Percentiles rank a stretch among this genome's conserved stretches.
These are phyloP conservation scores for Falco punctatus DNA, from an alignment of 2,113 vertebrate genomes.

Conservation along the genomic window DNA sequence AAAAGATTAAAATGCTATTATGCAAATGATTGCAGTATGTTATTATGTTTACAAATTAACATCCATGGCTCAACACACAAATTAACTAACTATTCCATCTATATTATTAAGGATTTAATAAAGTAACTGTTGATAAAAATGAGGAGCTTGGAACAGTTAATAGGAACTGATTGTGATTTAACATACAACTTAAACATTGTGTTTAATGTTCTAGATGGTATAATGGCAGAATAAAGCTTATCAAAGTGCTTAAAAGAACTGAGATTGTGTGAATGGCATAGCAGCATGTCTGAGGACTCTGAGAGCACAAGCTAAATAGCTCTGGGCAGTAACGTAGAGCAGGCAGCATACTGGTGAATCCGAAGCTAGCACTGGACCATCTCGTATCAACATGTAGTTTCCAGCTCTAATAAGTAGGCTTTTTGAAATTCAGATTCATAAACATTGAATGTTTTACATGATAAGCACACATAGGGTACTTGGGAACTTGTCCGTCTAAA, in stretches of 20 bases:
- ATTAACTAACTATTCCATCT: conserved; percentile 86
- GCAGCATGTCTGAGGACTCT: not conserved
- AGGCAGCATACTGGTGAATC: not conserved
- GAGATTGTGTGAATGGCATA: not conserved
- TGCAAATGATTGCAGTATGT: conserved; percentile 87
- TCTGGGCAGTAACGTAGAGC: not conserved
- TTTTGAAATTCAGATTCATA: conserved; percentile 63
- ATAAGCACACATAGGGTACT: not conserved
- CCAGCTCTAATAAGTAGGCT: conserved; percentile 8
- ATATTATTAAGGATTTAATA: conserved; percentile 86
- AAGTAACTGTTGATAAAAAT: conserved; percentile 84
- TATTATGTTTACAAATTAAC: conserved; percentile 88
- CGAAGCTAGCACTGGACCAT: not conserved
- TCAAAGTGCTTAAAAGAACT: conserved; percentile 41
- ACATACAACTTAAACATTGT: conserved; percentile 69
- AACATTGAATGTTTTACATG: conserved; percentile 33
- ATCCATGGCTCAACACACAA: conserved; percentile 85
- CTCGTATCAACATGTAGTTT: not conserved
- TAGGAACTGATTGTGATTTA: conserved; percentile 76
- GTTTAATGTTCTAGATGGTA: conserved; percentile 78
- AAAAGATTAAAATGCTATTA: conserved; percentile 89
- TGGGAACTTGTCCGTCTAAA: conserved; percentile 45
- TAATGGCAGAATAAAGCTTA: conserved; percentile 71
- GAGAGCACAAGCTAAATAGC: not conserved
- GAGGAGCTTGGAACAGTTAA: conserved; percentile 75